These are phyloP conservation scores for Pogoniulus pusillus DNA, from an alignment of 2,797 vertebrate species.

Conservation along the genomic window DNA sequence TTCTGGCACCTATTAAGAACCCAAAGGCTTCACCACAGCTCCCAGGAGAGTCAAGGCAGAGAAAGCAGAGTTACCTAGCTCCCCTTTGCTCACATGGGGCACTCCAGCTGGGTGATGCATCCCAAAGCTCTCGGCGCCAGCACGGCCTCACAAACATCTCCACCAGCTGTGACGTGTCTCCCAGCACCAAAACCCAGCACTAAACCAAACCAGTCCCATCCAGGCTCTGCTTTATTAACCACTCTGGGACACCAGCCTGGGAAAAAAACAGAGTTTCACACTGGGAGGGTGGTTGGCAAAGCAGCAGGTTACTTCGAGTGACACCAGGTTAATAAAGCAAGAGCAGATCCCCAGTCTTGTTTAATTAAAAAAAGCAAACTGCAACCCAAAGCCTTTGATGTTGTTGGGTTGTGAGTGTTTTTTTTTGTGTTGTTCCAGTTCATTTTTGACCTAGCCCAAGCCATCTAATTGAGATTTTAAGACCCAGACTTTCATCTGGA, in stretches of 20 bases:
- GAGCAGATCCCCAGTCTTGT: conserved; percentile 19
- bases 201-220: not conserved
- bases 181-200: not conserved
- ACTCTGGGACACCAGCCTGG: conserved; percentile 39
- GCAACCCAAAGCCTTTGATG: conserved; percentile 55
- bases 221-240: conserved; percentile 44
- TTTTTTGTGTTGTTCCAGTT: conserved; percentile 16
- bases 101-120: fast-evolving
- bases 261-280: conserved; percentile 40
- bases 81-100: not conserved
- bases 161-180: fast-evolving
- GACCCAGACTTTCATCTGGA: conserved; percentile 58
- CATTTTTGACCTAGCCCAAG: conserved; percentile 59
- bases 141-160: not conserved
- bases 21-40: not conserved
- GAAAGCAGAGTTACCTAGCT: not conserved
- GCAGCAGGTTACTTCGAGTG: conserved; percentile 47
- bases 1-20: not conserved
- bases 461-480: conserved; percentile 64
- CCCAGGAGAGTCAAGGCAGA: not conserved
- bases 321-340: conserved; percentile 60
- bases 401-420: not conserved
- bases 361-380: conserved; percentile 63
- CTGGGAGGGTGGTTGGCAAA: conserved; percentile 40
- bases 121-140: not conserved